phyloP scores from a whole-genome alignment of 2,113 vertebrate genomes.

The Seriola rivoliana region DNA sequence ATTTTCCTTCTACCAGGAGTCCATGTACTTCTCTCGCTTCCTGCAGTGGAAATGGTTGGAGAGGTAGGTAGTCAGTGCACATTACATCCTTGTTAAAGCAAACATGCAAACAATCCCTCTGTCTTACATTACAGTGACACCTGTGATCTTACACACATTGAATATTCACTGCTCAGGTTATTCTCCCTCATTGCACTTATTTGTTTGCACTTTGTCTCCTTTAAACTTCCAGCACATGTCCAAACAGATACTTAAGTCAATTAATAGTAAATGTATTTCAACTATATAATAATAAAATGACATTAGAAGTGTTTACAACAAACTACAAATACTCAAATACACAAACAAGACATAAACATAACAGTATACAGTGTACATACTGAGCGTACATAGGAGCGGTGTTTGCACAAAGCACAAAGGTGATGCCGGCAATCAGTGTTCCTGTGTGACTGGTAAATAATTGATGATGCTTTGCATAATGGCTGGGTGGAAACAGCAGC shows the following conservation, averaged over 20 bases:
- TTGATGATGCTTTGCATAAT: conserved; percentile 70
- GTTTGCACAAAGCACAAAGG: conserved; percentile 45
- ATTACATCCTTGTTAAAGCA: conserved; percentile 22
- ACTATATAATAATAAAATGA: neutral
- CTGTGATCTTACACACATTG: neutral
- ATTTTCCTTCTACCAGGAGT: conserved; percentile 92
- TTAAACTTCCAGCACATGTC: neutral
- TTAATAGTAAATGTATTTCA: neutral
- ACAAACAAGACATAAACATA: neutral
- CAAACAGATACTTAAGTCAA: neutral
- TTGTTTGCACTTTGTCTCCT: neutral
- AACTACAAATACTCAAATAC: neutral
- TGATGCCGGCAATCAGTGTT: conserved; percentile 48
- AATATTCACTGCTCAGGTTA: neutral
- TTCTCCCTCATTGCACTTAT: neutral
- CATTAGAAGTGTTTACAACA: neutral
- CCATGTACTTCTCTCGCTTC: conserved; percentile 92
- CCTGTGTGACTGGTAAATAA: conserved; percentile 65
- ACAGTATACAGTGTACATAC: neutral
- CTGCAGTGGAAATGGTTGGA: conserved; percentile 97
- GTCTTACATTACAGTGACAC: neutral
- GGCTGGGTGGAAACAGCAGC: conserved; percentile 55
- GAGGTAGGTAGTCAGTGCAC: conserved; percentile 83
- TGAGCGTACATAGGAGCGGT: neutral
- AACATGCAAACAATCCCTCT: conserved; percentile 6